Evolutionary conservation across 30 jellyfish, hydroid and myxozoan species (phyloP).

Genomic region (Aurelia coerulea): DNA sequence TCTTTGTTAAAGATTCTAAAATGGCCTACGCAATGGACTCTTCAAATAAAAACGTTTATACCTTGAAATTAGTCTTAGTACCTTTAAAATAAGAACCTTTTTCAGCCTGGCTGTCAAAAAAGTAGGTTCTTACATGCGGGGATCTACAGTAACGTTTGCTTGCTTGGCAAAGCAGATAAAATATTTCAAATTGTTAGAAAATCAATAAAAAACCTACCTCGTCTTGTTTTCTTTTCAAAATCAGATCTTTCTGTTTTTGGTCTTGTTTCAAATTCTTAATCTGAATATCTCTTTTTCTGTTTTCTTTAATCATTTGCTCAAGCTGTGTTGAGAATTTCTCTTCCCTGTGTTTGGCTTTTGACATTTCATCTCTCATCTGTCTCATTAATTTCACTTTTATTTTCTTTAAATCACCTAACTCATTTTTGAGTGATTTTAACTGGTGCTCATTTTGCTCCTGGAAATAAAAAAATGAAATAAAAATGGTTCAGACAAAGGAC

Average conservation of each 20-base stretch:
- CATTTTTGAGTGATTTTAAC: conserved; percentile 75
- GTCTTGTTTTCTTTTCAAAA: conserved; percentile 92
- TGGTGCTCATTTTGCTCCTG: conserved; percentile 97
- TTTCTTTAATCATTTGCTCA: conserved; percentile 88
- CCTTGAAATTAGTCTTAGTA: too few species aligned
- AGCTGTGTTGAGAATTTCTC: conserved; percentile 83
- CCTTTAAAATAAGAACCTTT: too few species aligned
- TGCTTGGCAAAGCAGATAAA: too few species aligned
- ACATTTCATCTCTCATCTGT: conserved; percentile 93
- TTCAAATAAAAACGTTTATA: too few species aligned
- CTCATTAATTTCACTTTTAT: conserved; percentile 91
- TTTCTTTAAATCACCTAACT: conserved; percentile 82
- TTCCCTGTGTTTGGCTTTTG: conserved; percentile 85
- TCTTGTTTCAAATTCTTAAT: conserved; percentile 86
- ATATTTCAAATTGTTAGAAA: not conserved
- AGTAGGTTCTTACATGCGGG: too few species aligned
- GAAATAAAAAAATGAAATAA: not conserved
- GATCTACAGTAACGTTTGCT: too few species aligned
- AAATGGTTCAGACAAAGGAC: not conserved
- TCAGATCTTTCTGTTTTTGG: conserved; percentile 89
- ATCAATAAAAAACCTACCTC: conserved; percentile 60
- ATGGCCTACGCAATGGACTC: too few species aligned
- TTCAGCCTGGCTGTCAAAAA: too few species aligned
- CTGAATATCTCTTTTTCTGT: conserved; percentile 87
- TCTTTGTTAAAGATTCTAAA: too few species aligned